phyloP scores from a whole-genome alignment of 2,888 invertebrate species.

The Tetramorium bicarinatum region DNA sequence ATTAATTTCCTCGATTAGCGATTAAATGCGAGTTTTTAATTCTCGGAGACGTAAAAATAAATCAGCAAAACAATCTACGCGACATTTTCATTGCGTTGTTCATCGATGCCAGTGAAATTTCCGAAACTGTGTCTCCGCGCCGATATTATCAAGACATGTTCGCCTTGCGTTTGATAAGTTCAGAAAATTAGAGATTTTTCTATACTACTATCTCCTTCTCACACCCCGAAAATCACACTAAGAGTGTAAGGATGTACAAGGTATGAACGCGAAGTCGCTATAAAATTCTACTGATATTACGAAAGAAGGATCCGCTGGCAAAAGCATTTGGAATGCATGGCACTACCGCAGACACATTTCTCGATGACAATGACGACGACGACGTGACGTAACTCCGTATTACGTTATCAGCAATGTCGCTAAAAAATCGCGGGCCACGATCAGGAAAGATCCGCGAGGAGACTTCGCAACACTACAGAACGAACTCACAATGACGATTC shows the following conservation, averaged over 20 bases:
- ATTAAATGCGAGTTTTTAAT: slow-evolving; percentile 19
- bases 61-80: background rate
- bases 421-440: slow-evolving; percentile 50
- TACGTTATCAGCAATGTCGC: slow-evolving; percentile 67
- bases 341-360: slow-evolving; percentile 73
- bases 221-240: slow-evolving; percentile 53
- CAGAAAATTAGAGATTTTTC: background rate
- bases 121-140: slow-evolving; percentile 8
- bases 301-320: slow-evolving; percentile 68
- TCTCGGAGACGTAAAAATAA: background rate
- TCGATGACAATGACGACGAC: slow-evolving; percentile 46
- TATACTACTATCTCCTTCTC: slow-evolving; percentile 15
- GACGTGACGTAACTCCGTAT: slow-evolving; percentile 66
- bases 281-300: slow-evolving; percentile 61
- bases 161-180: slow-evolving; percentile 7
- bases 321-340: slow-evolving; percentile 78
- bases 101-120: background rate
- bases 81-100: background rate
- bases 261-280: slow-evolving; percentile 59
- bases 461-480: background rate
- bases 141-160: slow-evolving; percentile 59
- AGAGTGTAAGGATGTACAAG: slow-evolving; percentile 44
- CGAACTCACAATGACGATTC: background rate
- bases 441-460: background rate
- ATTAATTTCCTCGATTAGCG: background rate